phyloP scores from a whole-genome alignment of 2,888 invertebrate species.

The Drosophila koepferae region DNA sequence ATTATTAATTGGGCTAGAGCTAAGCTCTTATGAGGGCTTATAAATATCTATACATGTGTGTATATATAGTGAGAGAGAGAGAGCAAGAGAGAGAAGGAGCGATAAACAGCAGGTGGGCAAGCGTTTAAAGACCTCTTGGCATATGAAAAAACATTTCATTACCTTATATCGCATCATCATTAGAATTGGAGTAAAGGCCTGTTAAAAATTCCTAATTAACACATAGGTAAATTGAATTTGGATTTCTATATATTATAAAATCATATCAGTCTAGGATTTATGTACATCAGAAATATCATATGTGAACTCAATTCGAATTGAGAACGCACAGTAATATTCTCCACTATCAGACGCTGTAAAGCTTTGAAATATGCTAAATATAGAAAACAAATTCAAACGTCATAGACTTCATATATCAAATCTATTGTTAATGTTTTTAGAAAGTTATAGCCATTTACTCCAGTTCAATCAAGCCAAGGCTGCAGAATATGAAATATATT shows the following conservation, averaged over 20 bases:
- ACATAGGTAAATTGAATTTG: not conserved
- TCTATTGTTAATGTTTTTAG: not conserved
- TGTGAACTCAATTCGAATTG: not conserved
- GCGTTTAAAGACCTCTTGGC: not conserved
- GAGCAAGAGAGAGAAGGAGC: not conserved
- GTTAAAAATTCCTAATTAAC: not conserved
- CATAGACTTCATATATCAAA: not conserved
- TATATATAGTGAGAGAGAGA: not conserved
- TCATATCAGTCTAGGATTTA: not conserved
- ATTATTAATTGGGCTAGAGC: not conserved
- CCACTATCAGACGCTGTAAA: not conserved
- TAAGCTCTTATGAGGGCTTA: not conserved
- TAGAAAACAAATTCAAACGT: not conserved
- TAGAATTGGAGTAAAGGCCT: not conserved
- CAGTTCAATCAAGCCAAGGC: not conserved
- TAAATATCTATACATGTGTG: too few relatives aligned
- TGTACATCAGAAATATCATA: not conserved
- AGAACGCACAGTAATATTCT: not conserved
- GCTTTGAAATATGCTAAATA: not conserved
- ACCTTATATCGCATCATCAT: not conserved
- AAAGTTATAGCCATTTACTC: not conserved
- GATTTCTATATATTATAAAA: not conserved
- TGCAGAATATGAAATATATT: not conserved
- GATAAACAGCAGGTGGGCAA: not conserved
- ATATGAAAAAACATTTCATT: not conserved